Percentiles rank a stretch among this genome's conserved stretches.
phyloP scores from a whole-genome alignment of 2,888 invertebrate genomes.

The Zonitis immaculata region DNA sequence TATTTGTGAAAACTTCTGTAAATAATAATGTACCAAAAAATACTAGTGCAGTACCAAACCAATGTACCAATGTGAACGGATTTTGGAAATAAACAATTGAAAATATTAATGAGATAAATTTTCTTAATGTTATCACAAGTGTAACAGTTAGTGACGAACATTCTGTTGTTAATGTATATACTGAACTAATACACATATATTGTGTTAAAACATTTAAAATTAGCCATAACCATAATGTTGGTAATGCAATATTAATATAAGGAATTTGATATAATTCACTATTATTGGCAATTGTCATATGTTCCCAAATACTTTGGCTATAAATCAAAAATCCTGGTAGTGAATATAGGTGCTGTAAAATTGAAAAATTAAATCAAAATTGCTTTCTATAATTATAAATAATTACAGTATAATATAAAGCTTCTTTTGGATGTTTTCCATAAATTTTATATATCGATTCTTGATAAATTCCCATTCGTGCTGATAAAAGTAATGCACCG shows the following conservation, averaged over 20 bases:
- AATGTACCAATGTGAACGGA: constrained; percentile 86
- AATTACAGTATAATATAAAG: constrained; percentile 74
- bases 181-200: constrained; percentile 91
- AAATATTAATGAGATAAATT: constrained; percentile 92
- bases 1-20: constrained; percentile 59
- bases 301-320: constrained; percentile 69
- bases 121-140: constrained; percentile 89
- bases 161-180: constrained; percentile 90
- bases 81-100: constrained; percentile 94
- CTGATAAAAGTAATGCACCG: constrained; percentile 85
- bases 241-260: constrained; percentile 59
- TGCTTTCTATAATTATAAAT: constrained; percentile 2
- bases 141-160: constrained; percentile 93
- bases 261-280: constrained; percentile 59
- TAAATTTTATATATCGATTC: constrained; percentile 76
- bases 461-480: constrained; percentile 89
- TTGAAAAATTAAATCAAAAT: constrained; percentile 2
- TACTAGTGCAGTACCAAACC: constrained; percentile 85
- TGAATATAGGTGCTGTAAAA: constrained; percentile 76
- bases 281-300: constrained; percentile 65
- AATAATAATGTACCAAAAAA: constrained; percentile 92
- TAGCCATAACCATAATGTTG: constrained; percentile 72
- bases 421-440: constrained; percentile 91
- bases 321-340: constrained; percentile 85
- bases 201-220: constrained; percentile 82